Conservation (phyloP, 2,888 invertebrate species). For the Caprella mutica region DNA sequence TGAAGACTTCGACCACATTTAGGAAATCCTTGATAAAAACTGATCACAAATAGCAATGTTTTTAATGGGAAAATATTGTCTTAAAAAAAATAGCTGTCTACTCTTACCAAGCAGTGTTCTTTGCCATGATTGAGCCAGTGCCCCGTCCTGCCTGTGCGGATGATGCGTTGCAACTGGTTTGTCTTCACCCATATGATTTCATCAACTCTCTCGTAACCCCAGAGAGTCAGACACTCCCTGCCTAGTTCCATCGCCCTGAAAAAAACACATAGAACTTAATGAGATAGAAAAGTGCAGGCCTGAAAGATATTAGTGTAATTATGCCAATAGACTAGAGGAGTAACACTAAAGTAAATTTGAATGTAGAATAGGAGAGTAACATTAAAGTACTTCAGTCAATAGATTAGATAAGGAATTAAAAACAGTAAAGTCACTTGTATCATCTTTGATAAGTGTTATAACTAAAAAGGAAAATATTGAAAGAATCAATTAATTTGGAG, state of each 20-base stretch:
- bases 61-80: background rate
- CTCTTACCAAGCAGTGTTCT: constrained; percentile 68
- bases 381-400: too few species aligned
- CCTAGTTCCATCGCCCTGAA: constrained; percentile 87
- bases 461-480: too few species aligned
- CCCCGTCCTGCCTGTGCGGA: constrained; percentile 89
- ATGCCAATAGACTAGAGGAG: too few species aligned
- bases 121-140: constrained; percentile 99
- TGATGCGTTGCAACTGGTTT: constrained; percentile 85
- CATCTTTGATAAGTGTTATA: too few species aligned
- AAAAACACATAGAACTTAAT: background rate
- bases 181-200: constrained; percentile 99
- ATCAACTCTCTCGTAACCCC: constrained; percentile 94
- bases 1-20: too few species aligned
- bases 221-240: constrained; percentile 83
- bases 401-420: too few species aligned
- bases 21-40: too few species aligned
- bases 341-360: too few species aligned
- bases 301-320: background rate
- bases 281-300: background rate
- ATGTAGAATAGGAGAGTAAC: background rate
- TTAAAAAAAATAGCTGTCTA: background rate
- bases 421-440: too few species aligned
- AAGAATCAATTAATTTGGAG: too few species aligned
- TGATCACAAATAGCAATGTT: too few species aligned